phyloP scores from a whole-genome alignment of 2,888 invertebrate genomes.

The Drosophila nigritarsus region DNA sequence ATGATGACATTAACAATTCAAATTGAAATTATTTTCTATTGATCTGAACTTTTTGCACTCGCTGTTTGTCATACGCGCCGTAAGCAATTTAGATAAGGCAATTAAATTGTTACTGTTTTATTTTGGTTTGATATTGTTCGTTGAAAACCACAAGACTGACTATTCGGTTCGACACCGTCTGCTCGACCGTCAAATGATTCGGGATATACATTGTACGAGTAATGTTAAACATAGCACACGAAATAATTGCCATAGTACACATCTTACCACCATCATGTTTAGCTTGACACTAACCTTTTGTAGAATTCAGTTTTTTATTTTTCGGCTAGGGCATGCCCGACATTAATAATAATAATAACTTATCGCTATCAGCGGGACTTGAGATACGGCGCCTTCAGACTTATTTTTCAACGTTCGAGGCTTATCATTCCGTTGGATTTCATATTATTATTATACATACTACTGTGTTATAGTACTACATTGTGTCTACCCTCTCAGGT shows the following conservation, averaged over 20 bases:
- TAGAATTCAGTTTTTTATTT: constrained; percentile 1
- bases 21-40: constrained; percentile 12
- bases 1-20: constrained; percentile 10
- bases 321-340: constrained; percentile 28
- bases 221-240: not conserved
- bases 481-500: constrained; percentile 12
- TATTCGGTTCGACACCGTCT: constrained; percentile 18
- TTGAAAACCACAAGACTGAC: constrained; percentile 27
- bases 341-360: constrained; percentile 39
- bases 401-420: constrained; percentile 39
- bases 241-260: constrained; percentile 14
- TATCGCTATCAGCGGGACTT: constrained; percentile 62
- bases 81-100: not conserved
- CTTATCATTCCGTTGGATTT: constrained; percentile 49
- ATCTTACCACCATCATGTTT: constrained; percentile 58
- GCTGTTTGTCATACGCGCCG: not conserved
- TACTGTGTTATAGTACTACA: not conserved
- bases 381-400: constrained; percentile 48
- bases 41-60: constrained; percentile 8
- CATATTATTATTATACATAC: not conserved
- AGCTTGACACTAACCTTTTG: constrained; percentile 33
- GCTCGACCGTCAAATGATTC: constrained; percentile 34
- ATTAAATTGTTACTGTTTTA: constrained; percentile 24
- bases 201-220: constrained; percentile 8
- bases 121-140: constrained; percentile 30